Evolutionary conservation across 2,113 vertebrate species (phyloP), one percentile per base, ranked within the genome.

Genomic region (Polypterus bichir): DNA sequence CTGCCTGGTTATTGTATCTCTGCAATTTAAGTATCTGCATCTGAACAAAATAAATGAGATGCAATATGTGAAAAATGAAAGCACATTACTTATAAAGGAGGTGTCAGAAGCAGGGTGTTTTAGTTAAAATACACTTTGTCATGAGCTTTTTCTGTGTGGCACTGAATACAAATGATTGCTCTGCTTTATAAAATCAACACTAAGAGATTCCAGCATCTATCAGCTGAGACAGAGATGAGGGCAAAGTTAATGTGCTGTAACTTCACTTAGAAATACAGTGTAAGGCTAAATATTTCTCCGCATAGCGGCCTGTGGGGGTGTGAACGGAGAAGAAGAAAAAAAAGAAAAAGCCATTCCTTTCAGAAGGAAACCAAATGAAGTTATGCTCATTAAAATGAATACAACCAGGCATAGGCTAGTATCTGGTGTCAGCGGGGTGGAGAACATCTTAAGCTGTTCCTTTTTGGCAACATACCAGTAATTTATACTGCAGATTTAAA

Each of bases 51-150:
- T 89, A 87, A 92, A 86, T 86, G 84, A 83, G 85, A 85, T 86
- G 82, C 83, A 87, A 87, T 85, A 84, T 77, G 82, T 87, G 86
- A 90, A 83, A 89, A 89, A 90, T 83, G 80, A 79, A 80, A 78
- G 76, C 81, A 77, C 84, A 84, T 87, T 88, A 83, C 76, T 84
- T 73, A 72, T 74, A 80, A 83, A 84, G 76, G 64, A 82, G 80
- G 71, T 84, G 84, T 85, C 83, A 81, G 70, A 79, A 79, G 77
- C 69, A 82, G 73, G 67, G 72, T 83, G 73, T 85, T 88, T 83
- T 83, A 80, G 78, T 83, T 87, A 76, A 82, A 86, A 82, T 81
- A 73, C 71, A 81, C 80, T 88, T 83, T 87, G 83, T 88, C 84
- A 83, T 76, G 79, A 71, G 72, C 71, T 74, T 84, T 79, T 85